Conservation (phyloP, 2,888 invertebrate genomes). For the Lydus trimaculatus region DNA sequence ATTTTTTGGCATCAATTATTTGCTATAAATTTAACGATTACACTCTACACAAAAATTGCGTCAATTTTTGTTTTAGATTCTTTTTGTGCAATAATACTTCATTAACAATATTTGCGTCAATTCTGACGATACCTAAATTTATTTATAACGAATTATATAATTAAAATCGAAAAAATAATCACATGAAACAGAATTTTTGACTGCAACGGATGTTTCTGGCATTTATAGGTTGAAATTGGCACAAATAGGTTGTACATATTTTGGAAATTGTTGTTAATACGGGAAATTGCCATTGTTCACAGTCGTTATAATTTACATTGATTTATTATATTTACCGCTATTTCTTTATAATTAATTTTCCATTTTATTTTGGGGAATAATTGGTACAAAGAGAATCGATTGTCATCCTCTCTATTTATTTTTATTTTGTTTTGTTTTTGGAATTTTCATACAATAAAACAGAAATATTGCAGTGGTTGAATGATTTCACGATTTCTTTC, state of each 20-base stretch:
- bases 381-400: neutral
- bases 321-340: neutral
- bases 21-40: conserved; percentile 45
- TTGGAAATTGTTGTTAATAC: neutral
- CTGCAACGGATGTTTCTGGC: neutral
- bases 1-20: conserved; percentile 43
- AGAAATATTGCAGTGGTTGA: neutral
- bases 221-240: neutral
- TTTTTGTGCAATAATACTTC: conserved; percentile 30
- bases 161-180: neutral
- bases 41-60: conserved; percentile 9
- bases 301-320: neutral
- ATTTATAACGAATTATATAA: conserved; percentile 13
- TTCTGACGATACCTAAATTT: conserved; percentile 19
- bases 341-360: neutral
- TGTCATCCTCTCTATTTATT: neutral
- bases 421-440: neutral
- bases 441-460: neutral
- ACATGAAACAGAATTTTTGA: neutral
- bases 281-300: neutral
- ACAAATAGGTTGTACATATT: neutral
- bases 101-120: conserved; percentile 25
- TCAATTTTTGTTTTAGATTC: neutral
- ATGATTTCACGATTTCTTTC: neutral
- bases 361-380: neutral